Conservation (phyloP, 2,797 vertebrate genomes). For the Ctenochaetus hawaiiensis region DNA sequence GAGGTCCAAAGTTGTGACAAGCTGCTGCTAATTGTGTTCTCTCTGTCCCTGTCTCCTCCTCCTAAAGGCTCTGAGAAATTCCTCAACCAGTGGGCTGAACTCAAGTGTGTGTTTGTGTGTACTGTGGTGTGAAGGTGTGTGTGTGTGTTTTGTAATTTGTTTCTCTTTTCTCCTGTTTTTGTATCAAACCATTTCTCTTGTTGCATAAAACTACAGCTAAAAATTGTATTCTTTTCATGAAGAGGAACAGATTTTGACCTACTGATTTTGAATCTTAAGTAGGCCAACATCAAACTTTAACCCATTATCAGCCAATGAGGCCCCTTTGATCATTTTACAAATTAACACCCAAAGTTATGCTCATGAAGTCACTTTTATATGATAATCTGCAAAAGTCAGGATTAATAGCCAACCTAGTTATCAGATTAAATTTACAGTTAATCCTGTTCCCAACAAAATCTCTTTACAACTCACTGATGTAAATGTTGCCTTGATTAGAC, state of each 20-base stretch:
- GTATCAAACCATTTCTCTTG: neutral
- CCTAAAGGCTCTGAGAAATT: slow-evolving; percentile 63
- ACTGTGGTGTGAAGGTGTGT: slow-evolving; percentile 9
- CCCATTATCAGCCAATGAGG: neutral
- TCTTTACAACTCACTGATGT: too few species aligned
- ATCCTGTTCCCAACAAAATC: neutral
- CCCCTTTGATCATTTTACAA: neutral
- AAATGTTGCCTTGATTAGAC: too few species aligned
- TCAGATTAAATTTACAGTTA: neutral
- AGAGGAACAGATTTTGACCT: neutral
- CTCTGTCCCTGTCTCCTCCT: slow-evolving; percentile 67
- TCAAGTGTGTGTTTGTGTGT: slow-evolving; percentile 18
- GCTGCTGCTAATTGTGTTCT: slow-evolving; percentile 75
- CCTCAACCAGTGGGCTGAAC: slow-evolving; percentile 63
- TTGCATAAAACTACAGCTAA: neutral
- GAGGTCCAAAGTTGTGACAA: slow-evolving; percentile 74
- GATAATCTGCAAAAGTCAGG: neutral
- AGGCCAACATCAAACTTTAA: neutral
- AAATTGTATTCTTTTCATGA: neutral
- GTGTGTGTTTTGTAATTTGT: slow-evolving; percentile 7
- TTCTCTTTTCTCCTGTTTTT: neutral
- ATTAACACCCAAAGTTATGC: too few species aligned
- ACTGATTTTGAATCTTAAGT: neutral
- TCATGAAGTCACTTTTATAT: neutral
- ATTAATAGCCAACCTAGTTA: neutral